Base-by-base conservation (phyloP, 2,113 vertebrate species). In the Dicerorhinus sumatrensis region DNA sequence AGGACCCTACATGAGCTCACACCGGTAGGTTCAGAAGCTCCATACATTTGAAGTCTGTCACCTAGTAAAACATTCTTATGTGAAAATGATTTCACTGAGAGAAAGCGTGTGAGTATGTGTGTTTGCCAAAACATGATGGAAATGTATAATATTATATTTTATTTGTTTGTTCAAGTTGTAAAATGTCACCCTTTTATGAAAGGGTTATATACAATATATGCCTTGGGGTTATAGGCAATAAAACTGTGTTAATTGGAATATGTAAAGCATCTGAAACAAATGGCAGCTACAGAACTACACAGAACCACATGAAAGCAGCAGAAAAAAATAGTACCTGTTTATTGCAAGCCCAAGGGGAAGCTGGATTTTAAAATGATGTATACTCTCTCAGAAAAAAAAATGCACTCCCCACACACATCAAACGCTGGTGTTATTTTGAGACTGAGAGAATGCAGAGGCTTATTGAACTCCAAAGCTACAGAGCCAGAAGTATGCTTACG, bases 221-320 rank as follows among this genome's bases (percentile, higher is more conserved):
- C 54, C 73, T 67, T 31, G 11, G 62, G 29, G 48, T 82, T 56
- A 48, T 39, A 79, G 56, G 79, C 58, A 89, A 51, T 92, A 63
- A 89, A 81, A 82, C 42, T 65, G 31, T 14, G 62, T 90, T 97
- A 94, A 91, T 79, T 97, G 39, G 76, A 95, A 96, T 83, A 94
- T 69, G 56, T 54, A 94, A 96, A 83, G 18, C 46, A 72, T 72
- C 12, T 77, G 36, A 93, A 90, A 54, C 36, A 94, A 92, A 39
- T 83, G 62, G 77, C 54, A 90, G 54, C 25, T 42, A 42, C 2
- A 42, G 1, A 63, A 13, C 36, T 51, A 82, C 31, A 54, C 23
- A 79, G 69, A 91, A 91, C 8, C 9, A 33, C 33, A 27, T 27
- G 63, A 42, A 95, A 65, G 8, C 42, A 48, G 33, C 6, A 20